Evolutionary conservation across 2,888 invertebrate genomes (phyloP), one percentile per base, ranked within the genome.

Genomic region (Notodonta dromedarius): DNA sequence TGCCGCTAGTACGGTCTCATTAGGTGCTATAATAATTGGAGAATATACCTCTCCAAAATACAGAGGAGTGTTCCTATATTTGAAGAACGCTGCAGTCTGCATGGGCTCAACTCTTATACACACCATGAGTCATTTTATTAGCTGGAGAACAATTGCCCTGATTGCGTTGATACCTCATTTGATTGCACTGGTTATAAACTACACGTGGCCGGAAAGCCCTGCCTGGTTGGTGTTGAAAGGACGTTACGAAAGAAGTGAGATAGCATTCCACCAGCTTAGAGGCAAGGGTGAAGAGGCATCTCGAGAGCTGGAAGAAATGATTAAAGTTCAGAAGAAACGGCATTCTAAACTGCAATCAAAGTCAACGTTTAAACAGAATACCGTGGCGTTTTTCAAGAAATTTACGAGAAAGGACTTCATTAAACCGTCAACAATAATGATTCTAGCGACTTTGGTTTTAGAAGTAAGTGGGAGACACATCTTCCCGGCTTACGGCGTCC

Each of bases 191-290:
- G 2, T 77, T 0, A 78, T 89, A 0, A 83, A 94, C 2, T 77
- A 85, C 9, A 89, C 94, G 0, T 84, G 94, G 69, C 94, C 94
- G 0, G 96, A 96, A 82, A 94, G 95, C 14, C 95, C 95, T 0
- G 86, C 91, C 3, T 96, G 95, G 95, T 76, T 96, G 52, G 88
- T 94, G 0, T 87, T 73, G 0, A 77, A 65, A 66, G 91, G 90
- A 0, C 83, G 86, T 5, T 81, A 84, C 0, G 84, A 85, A 1
- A 88, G 93, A 60, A 94, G 95, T 0, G 87, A 93, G 63, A 70
- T 84, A 9, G 84, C 94, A 0, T 94, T 95, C 42, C 85, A 87
- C 48, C 94, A 91, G 86, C 88, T 94, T 55, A 85, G 95, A 65
- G 95, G 94, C 14, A 71, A 79, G 7, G 61, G 63, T 13, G 72